Evolutionary conservation across 2,113 vertebrate species (phyloP).

Genomic region (Mola mola): DNA sequence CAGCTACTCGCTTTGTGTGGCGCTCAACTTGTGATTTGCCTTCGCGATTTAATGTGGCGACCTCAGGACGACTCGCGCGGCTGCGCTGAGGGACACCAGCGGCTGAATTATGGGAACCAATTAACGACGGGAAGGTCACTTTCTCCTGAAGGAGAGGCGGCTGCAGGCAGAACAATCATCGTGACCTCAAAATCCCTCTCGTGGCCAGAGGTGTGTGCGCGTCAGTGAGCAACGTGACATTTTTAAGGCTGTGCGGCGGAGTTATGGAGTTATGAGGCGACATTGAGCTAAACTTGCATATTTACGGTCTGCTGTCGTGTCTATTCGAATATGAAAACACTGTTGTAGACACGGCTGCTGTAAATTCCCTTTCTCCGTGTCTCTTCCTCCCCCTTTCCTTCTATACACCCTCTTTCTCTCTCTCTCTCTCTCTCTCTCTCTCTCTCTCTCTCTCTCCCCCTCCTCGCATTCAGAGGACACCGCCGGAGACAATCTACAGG

Average conservation of each 20-base stretch:
- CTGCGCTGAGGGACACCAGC: conserved; percentile 32
- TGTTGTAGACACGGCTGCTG: conserved; percentile 39
- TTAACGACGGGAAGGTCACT: conserved; percentile 70
- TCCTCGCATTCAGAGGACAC: conserved; percentile 69
- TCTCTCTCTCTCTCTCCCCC: conserved; percentile 27
- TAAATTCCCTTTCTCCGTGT: conserved; percentile 40
- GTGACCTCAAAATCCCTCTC: conserved; percentile 72
- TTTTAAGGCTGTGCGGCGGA: conserved; percentile 44
- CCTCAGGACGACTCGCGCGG: conserved; percentile 44
- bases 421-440: conserved; percentile 11
- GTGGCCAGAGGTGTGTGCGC: conserved; percentile 62
- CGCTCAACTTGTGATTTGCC: conserved; percentile 33
- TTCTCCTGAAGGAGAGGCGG: conserved; percentile 56
- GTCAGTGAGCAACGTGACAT: conserved; percentile 66
- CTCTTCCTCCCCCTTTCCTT: conserved; percentile 35
- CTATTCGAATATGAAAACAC: conserved; percentile 64
- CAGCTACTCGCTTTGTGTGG: conserved; percentile 17
- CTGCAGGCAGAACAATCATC: conserved; percentile 62
- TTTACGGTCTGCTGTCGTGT: conserved; percentile 60
- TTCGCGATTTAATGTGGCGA: conserved; percentile 47
- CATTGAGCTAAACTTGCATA: conserved; percentile 34
- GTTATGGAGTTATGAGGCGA: conserved; percentile 14
- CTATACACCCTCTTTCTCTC: conserved; percentile 35
- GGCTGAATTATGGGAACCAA: conserved; percentile 68
- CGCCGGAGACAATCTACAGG: conserved; percentile 77